Base-by-base conservation (phyloP, 2,113 vertebrate species). In the Parus major region DNA sequence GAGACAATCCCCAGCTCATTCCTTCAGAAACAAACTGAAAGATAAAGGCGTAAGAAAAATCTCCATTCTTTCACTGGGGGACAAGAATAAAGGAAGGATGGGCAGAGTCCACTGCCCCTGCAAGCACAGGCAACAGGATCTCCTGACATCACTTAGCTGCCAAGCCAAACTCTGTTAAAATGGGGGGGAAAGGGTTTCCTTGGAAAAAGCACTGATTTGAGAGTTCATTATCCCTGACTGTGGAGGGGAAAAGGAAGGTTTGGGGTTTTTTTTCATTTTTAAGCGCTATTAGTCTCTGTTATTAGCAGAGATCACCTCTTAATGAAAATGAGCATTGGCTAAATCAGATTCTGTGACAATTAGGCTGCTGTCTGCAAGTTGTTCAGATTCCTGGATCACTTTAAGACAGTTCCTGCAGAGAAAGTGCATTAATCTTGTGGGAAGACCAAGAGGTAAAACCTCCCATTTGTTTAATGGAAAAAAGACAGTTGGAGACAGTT, bases 371-470 rank as follows among this genome's bases (percentile, higher is more conserved):
- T 79, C 70, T 93, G 89, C 83, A 76, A 91, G 80, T 86, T 64
- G 46, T 71, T 90, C 80, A 71, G 80, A 79, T 61, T 92, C 73
- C 77, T 86, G 83, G 57, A 85, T 91, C 0, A 25, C 71, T 92
- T 86, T 79, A 84, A 95, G 89, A 95, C 53, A 75, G 57, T 42
- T 95, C 95, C 86, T 1, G 22, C 86, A 92, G 94, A 92, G 89
- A 95, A 93, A 96, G 93, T 84, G 81, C 94, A 96, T 96, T 95
- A 96, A 97, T 97, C 92, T 94, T 77, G 68, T 70, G 64, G 53
- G 44, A 73, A 92, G 78, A 95, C 71, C 85, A 78, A 94, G 85
- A 90, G 88, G 87, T 90, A 96, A 96, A 90, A 53, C 24, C 42
- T 83, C 59, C 71, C 78, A 91, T 93, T 86, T 92, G 75, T 92